Base-by-base conservation (phyloP, 2,888 invertebrate species). In the Gari tellinella region DNA sequence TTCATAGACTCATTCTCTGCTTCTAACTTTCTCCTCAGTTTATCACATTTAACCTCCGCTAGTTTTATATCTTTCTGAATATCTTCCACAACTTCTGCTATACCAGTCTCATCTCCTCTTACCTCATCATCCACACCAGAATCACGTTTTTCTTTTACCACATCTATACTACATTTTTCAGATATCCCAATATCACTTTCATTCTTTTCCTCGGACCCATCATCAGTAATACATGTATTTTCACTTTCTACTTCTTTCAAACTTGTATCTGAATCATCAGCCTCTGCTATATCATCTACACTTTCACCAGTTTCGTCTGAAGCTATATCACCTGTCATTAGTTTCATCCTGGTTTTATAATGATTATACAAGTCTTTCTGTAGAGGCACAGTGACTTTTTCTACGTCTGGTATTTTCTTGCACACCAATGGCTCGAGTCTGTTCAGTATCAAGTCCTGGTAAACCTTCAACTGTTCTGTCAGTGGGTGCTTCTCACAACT, bases 401-500 rank as follows among this genome's bases (percentile, higher is more conserved):
- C 82, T 21, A 88, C 26, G n/a, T 62, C 49, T 7, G 70, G 62
- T 26, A 72, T 56, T 56, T 85, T 86, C 21, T 76, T 72, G 38
- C 68, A 58, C 3, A 88, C 86, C 0, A 89, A 49, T 1, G 83
- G 86, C 38, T 84, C 74, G 5, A 89, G 46, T 60, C 82, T 84
- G 26, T 85, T 74, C 58, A 86, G 84, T 5, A 89, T 67, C 58
- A 82, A 83, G 38, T 79, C 73, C 78, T 89, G 89, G 45, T 87
- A 84, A 7, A 76, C 64, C 46, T 80, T 72, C 21, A 91, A 68
- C 38, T 89, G 75, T 48, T 84, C 67, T 10, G 88, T 89, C 10
- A 90, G 68, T 1, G 90, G 90, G 62, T 90, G 90, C 23, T 85
- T 86, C n/a, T 74, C 72, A 64, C 86, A 87, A 12, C 90, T 89